Evolutionary conservation across 2,888 invertebrate species (phyloP).

Genomic region (Nudaria mundana): DNA sequence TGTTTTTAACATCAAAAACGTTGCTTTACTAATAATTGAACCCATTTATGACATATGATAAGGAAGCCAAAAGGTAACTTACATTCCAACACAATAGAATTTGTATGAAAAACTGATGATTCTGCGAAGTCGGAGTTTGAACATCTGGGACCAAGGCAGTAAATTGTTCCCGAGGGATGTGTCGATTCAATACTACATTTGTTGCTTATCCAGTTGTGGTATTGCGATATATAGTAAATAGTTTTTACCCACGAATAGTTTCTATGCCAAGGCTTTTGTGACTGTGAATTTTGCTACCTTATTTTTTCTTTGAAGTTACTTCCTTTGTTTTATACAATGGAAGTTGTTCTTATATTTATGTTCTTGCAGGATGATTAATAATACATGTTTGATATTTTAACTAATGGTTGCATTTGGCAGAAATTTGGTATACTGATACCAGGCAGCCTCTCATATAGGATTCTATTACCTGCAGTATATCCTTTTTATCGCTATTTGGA

Average conservation of each 20-base stretch:
- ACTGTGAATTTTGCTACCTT: slow-evolving; percentile 7
- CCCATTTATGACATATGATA: too few relatives aligned
- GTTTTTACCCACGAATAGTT: slow-evolving; percentile 30
- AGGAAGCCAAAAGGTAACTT: too few relatives aligned
- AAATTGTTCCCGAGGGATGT: slow-evolving; percentile 53
- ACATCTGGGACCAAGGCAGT: slow-evolving; percentile 40
- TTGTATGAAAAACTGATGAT: slow-evolving; percentile 27
- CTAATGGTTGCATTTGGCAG: too few relatives aligned
- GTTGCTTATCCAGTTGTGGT: slow-evolving; percentile 28
- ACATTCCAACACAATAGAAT: slow-evolving; percentile 24
- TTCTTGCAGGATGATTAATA: too few relatives aligned
- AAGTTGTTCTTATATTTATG: too few relatives aligned
- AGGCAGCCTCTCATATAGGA: too few relatives aligned
- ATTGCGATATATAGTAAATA: slow-evolving; percentile 39
- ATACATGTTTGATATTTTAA: too few relatives aligned
- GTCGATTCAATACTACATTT: slow-evolving; percentile 44
- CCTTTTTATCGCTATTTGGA: too few relatives aligned
- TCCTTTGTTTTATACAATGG: not conserved
- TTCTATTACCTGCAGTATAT: too few relatives aligned
- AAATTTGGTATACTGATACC: too few relatives aligned
- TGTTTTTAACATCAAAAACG: too few relatives aligned
- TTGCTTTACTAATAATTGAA: too few relatives aligned
- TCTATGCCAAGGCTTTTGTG: slow-evolving; percentile 20
- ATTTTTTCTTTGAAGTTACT: not conserved
- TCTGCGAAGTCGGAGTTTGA: slow-evolving; percentile 25